A percentile compares a stretch with the other conserved stretches of the same genome.
These are phyloP conservation scores for Pseudochaenichthys georgianus DNA, from an alignment of 2,797 vertebrate species.

Conservation along the genomic window DNA sequence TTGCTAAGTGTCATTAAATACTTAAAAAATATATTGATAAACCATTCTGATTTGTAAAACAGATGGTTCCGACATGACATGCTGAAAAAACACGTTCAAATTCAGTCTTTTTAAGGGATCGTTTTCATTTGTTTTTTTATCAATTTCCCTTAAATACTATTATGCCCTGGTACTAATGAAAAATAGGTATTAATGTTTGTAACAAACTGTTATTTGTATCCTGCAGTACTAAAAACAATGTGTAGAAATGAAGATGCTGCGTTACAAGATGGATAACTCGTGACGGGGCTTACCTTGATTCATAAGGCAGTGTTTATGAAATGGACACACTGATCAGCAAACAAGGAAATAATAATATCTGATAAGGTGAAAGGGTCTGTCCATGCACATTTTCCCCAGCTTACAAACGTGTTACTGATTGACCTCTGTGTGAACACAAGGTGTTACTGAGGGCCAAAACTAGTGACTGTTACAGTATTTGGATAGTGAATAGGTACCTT, in stretches of 20 bases:
- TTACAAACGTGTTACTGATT: not conserved
- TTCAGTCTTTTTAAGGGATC: not conserved
- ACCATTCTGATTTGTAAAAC: not conserved
- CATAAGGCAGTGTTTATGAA: not conserved
- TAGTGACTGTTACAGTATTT: constrained; percentile 1
- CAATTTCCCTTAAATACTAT: not conserved
- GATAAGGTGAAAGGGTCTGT: not conserved
- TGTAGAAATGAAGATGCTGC: not conserved
- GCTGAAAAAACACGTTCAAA: not conserved
- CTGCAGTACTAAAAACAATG: not conserved
- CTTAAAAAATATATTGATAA: not conserved
- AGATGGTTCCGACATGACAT: not conserved
- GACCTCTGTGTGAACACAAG: not conserved
- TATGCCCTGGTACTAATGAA: not conserved
- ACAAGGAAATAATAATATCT: not conserved
- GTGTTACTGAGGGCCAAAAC: not conserved
- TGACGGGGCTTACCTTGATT: not conserved
- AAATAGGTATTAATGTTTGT: not conserved
- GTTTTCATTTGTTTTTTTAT: not conserved
- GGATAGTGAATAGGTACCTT: not conserved
- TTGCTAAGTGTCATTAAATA: not conserved
- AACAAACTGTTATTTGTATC: not conserved
- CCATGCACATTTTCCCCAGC: not conserved
- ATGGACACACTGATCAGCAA: not conserved
- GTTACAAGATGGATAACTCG: not conserved